Percentiles rank a stretch among this genome's conserved stretches.
These are phyloP conservation scores for Cheumatopsyche charites DNA, from an alignment of 1,140 invertebrate species.

Conservation along the genomic window DNA sequence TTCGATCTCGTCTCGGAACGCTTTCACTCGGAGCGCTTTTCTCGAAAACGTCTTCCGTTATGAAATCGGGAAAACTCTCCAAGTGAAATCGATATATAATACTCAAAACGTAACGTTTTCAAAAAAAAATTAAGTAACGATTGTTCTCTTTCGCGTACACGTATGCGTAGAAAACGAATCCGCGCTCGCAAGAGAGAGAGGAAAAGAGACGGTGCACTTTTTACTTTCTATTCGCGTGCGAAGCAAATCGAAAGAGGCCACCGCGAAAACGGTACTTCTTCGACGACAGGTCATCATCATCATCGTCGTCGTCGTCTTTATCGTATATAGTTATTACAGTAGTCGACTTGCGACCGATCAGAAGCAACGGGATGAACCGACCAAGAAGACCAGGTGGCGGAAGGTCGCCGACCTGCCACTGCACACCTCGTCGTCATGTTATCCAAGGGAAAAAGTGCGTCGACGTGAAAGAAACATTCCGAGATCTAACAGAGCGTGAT, in stretches of 20 bases:
- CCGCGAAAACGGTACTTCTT: constrained; percentile 7
- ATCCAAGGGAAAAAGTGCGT: neutral
- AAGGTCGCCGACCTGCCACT: constrained; percentile 20
- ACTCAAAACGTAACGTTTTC: no score
- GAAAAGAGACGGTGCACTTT: neutral
- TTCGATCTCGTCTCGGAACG: no score
- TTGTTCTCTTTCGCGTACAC: no score
- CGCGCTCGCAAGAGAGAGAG: no score
- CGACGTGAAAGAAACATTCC: neutral
- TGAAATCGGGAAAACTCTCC: neutral
- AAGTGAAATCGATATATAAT: constrained; percentile 15
- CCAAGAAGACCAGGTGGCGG: constrained; percentile 5
- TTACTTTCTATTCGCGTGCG: constrained; percentile 21
- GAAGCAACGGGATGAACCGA: no score
- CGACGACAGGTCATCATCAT: no score
- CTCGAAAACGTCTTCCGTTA: neutral
- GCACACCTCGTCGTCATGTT: neutral
- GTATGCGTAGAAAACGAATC: no score
- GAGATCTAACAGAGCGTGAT: neutral
- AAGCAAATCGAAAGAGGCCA: constrained; percentile 2
- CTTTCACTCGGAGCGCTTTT: no score
- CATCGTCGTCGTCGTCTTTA: no score
- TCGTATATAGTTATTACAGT: no score
- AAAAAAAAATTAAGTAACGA: no score
- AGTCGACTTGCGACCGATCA: no score